phyloP scores from a whole-genome alignment of 2,888 invertebrate species.

The Caenorhabditis japonica region DNA sequence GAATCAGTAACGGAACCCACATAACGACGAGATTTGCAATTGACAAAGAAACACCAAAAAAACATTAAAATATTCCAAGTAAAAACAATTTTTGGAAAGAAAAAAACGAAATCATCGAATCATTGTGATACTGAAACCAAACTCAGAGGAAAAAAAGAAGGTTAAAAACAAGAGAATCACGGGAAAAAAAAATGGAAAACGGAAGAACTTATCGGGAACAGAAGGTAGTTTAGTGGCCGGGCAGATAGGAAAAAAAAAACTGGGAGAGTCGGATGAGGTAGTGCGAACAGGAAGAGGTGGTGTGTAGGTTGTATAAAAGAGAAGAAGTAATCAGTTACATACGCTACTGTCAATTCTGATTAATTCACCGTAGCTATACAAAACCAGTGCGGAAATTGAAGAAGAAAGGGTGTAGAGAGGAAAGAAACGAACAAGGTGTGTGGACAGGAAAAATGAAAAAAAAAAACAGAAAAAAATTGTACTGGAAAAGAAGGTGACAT shows the following conservation, averaged over 20 bases:
- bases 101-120: constrained; percentile 13
- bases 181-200: constrained; percentile 1
- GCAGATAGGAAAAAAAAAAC: neutral
- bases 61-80: no score
- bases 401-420: neutral
- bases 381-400: constrained; percentile 34
- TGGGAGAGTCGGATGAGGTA: constrained; percentile 17
- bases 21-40: constrained; percentile 21
- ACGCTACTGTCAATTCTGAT: constrained; percentile 28
- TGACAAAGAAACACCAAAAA: constrained; percentile 7
- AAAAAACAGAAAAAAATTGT: constrained; percentile 11
- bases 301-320: constrained; percentile 19
- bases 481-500: constrained; percentile 7
- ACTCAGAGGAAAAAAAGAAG: constrained; percentile 25
- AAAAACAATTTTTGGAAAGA: neutral
- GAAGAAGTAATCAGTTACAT: constrained; percentile 19
- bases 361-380: constrained; percentile 40
- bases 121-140: constrained; percentile 15
- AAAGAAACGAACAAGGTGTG: constrained; percentile 3
- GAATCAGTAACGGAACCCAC: constrained; percentile 10
- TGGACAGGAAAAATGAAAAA: neutral
- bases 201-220: neutral
- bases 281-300: constrained; percentile 5
- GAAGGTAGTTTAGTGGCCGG: constrained; percentile 15
- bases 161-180: neutral